phyloP scores from a whole-genome alignment of 2,888 invertebrate species.

The Atethmia centrago region DNA sequence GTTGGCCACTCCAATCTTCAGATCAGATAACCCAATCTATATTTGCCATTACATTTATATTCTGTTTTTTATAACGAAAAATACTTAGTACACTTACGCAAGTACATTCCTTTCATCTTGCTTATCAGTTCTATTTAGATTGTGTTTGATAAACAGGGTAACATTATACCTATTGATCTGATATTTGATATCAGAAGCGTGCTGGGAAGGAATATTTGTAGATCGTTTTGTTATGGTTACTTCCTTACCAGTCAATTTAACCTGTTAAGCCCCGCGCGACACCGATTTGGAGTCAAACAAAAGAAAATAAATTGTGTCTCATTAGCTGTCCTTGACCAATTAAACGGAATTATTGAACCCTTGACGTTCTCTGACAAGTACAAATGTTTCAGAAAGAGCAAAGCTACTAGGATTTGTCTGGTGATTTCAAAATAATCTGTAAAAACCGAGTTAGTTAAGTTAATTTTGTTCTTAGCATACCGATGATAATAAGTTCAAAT shows the following conservation, averaged over 20 bases:
- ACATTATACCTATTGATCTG: conserved; percentile 47
- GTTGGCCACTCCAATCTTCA: conserved; percentile 54
- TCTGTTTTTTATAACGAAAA: conserved; percentile 43
- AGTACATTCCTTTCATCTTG: conserved; percentile 68
- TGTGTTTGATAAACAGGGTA: conserved; percentile 60
- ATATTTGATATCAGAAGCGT: conserved; percentile 45
- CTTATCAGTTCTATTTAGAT: conserved; percentile 67
- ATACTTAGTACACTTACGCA: conserved; percentile 56
- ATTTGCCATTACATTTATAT: conserved; percentile 49
- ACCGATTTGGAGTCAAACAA: too few species aligned
- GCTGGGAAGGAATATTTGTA: conserved; percentile 22
- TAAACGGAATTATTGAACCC: background rate
- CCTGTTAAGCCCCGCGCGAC: too few species aligned
- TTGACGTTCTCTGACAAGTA: too few species aligned
- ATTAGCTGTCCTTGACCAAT: too few species aligned
- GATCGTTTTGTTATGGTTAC: conserved; percentile 11
- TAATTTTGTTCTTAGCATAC: background rate
- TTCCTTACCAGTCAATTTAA: background rate
- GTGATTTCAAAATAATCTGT: background rate
- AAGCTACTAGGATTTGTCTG: background rate
- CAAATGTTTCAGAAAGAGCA: background rate
- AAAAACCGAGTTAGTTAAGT: background rate
- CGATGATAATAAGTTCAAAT: background rate
- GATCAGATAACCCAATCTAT: conserved; percentile 62
- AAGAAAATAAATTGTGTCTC: too few species aligned